phyloP scores from a whole-genome alignment of 2,113 vertebrate species.

The Oncorhynchus tshawytscha region DNA sequence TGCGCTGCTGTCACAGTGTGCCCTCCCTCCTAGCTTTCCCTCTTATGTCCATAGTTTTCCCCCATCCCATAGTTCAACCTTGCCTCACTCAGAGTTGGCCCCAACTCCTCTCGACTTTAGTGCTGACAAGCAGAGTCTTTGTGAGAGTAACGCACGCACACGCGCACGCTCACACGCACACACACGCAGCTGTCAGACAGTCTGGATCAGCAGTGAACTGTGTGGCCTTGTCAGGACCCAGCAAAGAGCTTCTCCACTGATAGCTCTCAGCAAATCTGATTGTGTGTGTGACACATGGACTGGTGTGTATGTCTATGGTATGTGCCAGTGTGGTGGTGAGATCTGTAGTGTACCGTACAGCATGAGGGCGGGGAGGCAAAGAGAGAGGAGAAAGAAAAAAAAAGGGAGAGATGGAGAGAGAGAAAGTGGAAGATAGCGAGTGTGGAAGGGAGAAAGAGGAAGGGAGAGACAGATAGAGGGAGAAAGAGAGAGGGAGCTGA shows the following conservation, averaged over 20 bases:
- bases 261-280: background rate
- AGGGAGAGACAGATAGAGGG: background rate
- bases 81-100: background rate
- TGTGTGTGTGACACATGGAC: constrained; percentile 7
- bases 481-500: no score
- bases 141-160: background rate
- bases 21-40: no score
- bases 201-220: background rate
- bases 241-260: no score
- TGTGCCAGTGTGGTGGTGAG: background rate
- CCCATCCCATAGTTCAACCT: no score
- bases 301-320: constrained; percentile 3
- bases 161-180: background rate
- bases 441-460: background rate
- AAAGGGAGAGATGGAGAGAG: background rate
- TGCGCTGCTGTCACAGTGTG: no score
- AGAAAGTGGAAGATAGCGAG: background rate
- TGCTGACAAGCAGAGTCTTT: no score
- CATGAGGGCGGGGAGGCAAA: background rate
- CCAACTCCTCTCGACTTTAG: no score
- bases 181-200: background rate
- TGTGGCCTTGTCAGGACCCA: no score
- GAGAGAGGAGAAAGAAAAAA: background rate
- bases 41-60: no score
- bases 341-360: background rate